phyloP scores from a whole-genome alignment of 2,797 vertebrate species.

The Kryptolebias ocellatus region DNA sequence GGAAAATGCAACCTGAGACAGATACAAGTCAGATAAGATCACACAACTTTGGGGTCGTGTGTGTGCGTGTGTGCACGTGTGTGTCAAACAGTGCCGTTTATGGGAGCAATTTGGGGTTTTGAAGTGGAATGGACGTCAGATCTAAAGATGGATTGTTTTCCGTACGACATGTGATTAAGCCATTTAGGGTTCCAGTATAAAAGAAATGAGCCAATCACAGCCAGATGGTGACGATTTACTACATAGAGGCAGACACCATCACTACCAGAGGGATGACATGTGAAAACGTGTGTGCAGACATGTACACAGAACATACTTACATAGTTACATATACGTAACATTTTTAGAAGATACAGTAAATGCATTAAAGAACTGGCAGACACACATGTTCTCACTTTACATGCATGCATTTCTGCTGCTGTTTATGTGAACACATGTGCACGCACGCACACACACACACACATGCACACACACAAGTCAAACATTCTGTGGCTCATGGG shows the following conservation, averaged over 20 bases:
- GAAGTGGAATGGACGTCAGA: constrained; percentile 79
- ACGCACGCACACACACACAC: constrained; percentile 16
- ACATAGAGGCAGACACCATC: constrained; percentile 58
- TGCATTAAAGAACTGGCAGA: constrained; percentile 21
- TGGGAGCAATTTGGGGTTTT: constrained; percentile 83
- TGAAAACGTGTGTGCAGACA: constrained; percentile 36
- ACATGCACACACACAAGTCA: not conserved
- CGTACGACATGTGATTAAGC: constrained; percentile 79
- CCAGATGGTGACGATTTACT: constrained; percentile 79
- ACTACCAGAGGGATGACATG: constrained; percentile 43
- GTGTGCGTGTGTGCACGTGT: constrained; percentile 32
- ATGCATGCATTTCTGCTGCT: constrained; percentile 34
- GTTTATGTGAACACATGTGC: constrained; percentile 25
- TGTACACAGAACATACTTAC: constrained; percentile 32
- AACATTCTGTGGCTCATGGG: constrained; percentile 39
- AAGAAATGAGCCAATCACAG: constrained; percentile 75
- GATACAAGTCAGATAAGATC: constrained; percentile 68
- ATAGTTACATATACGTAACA: constrained; percentile 36
- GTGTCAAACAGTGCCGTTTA: constrained; percentile 64
- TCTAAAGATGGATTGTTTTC: constrained; percentile 82
- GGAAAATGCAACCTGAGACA: constrained; percentile 38
- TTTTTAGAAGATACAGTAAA: constrained; percentile 18
- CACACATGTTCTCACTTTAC: constrained; percentile 52
- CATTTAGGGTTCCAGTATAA: constrained; percentile 76
- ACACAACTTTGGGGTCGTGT: constrained; percentile 47